Conservation (phyloP, 2,113 vertebrate species). For the Sphaerodactylus townsendi region DNA sequence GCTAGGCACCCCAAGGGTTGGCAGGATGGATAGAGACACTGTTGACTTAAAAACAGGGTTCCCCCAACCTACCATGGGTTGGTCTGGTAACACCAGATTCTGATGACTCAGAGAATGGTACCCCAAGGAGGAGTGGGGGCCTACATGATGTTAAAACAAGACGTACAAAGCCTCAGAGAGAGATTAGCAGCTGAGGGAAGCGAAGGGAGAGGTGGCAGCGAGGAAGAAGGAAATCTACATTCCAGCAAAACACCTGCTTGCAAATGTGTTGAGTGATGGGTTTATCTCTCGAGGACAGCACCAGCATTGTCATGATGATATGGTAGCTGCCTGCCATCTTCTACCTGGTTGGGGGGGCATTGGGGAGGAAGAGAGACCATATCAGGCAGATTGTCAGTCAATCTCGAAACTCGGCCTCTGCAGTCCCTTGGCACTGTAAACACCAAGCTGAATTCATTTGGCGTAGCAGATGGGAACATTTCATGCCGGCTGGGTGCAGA, state of each 20-base stretch:
- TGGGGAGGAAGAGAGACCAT: conserved; percentile 4
- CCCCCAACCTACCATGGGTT: too few relatives aligned
- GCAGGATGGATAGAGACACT: too few relatives aligned
- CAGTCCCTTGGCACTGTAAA: not conserved
- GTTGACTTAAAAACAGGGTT: too few relatives aligned
- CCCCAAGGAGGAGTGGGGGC: conserved; percentile 9
- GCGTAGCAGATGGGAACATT: conserved; percentile 3
- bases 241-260: not conserved
- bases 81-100: not conserved
- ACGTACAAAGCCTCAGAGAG: not conserved
- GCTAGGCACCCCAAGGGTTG: too few relatives aligned
- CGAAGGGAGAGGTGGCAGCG: not conserved
- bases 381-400: conserved; percentile 34
- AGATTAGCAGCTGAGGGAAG: not conserved
- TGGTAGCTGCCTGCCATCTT: not conserved
- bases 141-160: not conserved
- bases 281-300: conserved; percentile 47
- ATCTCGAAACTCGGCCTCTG: conserved; percentile 21
- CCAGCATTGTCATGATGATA: conserved; percentile 9
- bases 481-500: conserved; percentile 8
- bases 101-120: not conserved
- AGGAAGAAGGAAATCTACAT: not conserved
- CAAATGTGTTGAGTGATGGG: conserved; percentile 26
- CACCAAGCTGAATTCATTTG: not conserved
- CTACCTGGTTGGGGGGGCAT: not conserved